Evolutionary conservation across 2,797 vertebrate genomes (phyloP).

Genomic region (Eutrigla gurnardus): DNA sequence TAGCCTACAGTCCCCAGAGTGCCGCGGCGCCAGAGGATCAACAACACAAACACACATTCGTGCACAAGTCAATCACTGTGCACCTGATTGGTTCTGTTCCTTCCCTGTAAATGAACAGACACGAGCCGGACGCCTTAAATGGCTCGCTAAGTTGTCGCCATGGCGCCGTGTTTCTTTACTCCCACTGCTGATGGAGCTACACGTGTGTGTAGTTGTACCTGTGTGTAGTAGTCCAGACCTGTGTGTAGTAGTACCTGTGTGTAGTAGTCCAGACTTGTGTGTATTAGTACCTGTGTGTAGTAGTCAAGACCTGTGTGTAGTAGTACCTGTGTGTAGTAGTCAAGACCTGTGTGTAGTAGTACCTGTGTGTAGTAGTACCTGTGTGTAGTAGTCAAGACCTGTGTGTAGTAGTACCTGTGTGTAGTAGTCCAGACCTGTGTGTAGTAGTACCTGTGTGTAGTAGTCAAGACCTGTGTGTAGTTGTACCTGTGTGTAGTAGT

Average conservation of each 20-base stretch:
- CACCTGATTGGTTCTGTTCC: conserved; percentile 38
- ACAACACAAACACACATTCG: conserved; percentile 25
- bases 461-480: no score
- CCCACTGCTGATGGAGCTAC: background rate
- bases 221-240: no score
- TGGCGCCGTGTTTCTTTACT: background rate
- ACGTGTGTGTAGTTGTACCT: no score
- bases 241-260: background rate
- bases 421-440: no score
- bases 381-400: no score
- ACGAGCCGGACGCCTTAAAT: conserved; percentile 44
- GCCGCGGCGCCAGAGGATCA: conserved; percentile 32
- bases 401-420: no score
- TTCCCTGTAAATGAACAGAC: conserved; percentile 45
- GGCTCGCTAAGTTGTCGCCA: conserved; percentile 16
- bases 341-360: no score
- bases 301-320: no score
- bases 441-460: no score
- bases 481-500: no score
- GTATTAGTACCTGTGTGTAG: background rate
- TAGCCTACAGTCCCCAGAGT: conserved; percentile 5
- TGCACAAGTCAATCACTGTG: background rate
- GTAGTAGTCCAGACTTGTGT: background rate
- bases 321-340: no score
- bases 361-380: no score